Conservation (phyloP, 2,797 vertebrate species). For the Picus viridis region DNA sequence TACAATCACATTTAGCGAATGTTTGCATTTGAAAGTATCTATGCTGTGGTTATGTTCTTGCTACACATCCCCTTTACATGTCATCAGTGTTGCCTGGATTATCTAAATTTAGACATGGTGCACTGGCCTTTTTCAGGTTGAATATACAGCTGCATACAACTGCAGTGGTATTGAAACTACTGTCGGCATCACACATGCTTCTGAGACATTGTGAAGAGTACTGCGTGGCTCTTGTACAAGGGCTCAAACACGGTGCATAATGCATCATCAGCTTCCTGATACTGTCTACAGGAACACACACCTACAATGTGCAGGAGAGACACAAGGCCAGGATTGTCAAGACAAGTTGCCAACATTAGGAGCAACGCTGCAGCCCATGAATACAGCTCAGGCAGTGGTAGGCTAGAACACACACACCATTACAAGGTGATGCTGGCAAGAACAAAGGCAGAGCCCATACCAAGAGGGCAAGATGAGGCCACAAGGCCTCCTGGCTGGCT, state of each 20-base stretch:
- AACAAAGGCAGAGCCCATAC: fast-evolving
- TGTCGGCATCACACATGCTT: fast-evolving
- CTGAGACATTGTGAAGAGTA: fast-evolving
- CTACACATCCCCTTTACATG: neutral
- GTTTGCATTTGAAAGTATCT: constrained; percentile 5
- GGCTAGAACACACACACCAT: neutral
- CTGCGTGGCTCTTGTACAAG: fast-evolving
- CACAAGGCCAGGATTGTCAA: fast-evolving
- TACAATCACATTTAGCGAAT: neutral
- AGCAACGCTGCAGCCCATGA: too few species aligned
- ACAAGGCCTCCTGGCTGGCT: neutral
- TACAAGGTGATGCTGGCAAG: neutral
- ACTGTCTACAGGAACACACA: fast-evolving
- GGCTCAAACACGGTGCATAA: fast-evolving
- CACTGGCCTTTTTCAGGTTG: neutral
- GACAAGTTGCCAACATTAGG: fast-evolving
- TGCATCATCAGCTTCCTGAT: fast-evolving
- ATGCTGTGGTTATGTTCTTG: neutral
- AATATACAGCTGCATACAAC: fast-evolving
- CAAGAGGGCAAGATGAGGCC: too few species aligned
- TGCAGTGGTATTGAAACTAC: fast-evolving
- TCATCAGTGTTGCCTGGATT: neutral
- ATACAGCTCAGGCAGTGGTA: neutral
- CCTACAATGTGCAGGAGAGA: fast-evolving
- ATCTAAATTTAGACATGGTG: neutral